Evolutionary conservation across 2,113 vertebrate species (phyloP).

Genomic region (Sisor rabdophorus): DNA sequence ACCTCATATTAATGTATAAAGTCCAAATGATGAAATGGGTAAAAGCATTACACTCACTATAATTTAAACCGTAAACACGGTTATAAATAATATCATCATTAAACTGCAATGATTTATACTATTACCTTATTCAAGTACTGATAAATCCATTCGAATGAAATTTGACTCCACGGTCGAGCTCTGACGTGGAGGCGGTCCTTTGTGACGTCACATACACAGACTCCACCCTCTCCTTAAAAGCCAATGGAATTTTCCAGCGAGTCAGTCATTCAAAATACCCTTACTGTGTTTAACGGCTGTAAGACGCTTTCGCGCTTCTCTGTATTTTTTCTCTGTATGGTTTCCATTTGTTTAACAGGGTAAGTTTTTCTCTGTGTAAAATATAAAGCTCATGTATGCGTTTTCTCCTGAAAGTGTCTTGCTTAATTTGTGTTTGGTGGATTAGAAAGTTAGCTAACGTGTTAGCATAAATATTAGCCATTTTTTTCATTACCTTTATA

Average conservation of each 20-base stretch:
- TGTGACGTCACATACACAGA: no score
- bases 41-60: no score
- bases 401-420: not conserved
- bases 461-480: not conserved
- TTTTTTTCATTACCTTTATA: not conserved
- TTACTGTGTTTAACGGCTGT: rapidly evolving
- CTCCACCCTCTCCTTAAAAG: not conserved
- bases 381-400: no score
- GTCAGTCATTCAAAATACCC: conserved; percentile 1
- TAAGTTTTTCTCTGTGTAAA: not conserved
- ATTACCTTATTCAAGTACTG: no score
- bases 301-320: not conserved
- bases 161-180: no score
- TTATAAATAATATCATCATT: no score
- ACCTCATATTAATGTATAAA: no score
- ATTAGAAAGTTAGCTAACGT: not conserved
- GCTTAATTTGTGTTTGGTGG: not conserved
- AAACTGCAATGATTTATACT: no score
- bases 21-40: no score
- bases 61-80: no score
- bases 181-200: no score
- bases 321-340: not conserved
- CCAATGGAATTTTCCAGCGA: conserved; percentile 68
- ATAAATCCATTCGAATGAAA: no score
- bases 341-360: not conserved